Conservation (phyloP, 2,113 vertebrate species). For the Lagopus leucura region DNA sequence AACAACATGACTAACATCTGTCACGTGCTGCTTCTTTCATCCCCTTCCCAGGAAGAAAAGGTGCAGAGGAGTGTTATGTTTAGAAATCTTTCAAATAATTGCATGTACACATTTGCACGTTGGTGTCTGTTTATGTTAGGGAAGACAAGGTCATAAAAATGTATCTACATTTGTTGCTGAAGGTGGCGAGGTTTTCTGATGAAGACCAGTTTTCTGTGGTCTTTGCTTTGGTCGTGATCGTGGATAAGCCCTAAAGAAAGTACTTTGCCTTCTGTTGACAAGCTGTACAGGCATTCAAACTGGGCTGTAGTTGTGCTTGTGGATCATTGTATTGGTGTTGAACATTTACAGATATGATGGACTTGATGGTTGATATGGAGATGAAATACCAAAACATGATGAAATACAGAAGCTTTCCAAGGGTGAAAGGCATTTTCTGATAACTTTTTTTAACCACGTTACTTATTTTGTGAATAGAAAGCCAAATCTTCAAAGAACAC, state of each 20-base stretch:
- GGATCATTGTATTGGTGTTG: background rate
- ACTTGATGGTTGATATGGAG: background rate
- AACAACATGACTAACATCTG: background rate
- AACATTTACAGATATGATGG: background rate
- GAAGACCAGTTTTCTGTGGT: background rate
- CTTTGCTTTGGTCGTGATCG: background rate
- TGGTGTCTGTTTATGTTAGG: background rate
- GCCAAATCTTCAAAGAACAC: background rate
- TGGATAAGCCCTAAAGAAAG: background rate
- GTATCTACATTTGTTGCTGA: background rate
- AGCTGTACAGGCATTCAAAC: background rate
- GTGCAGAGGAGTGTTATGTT: conserved; percentile 14
- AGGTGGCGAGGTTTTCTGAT: background rate
- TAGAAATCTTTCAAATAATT: conserved; percentile 30
- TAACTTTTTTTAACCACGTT: background rate
- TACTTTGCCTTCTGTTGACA: background rate
- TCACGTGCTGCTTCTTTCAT: conserved; percentile 20
- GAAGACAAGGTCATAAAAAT: background rate
- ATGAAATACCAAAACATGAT: background rate
- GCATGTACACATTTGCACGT: background rate
- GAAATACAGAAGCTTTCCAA: background rate
- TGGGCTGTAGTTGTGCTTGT: background rate
- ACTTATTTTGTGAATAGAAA: background rate
- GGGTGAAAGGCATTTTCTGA: conserved; percentile 8
- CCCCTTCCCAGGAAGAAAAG: conserved; percentile 11